These are phyloP conservation scores for Erpornis zantholeuca DNA, from an alignment of 2,113 vertebrate species.

Conservation along the genomic window DNA sequence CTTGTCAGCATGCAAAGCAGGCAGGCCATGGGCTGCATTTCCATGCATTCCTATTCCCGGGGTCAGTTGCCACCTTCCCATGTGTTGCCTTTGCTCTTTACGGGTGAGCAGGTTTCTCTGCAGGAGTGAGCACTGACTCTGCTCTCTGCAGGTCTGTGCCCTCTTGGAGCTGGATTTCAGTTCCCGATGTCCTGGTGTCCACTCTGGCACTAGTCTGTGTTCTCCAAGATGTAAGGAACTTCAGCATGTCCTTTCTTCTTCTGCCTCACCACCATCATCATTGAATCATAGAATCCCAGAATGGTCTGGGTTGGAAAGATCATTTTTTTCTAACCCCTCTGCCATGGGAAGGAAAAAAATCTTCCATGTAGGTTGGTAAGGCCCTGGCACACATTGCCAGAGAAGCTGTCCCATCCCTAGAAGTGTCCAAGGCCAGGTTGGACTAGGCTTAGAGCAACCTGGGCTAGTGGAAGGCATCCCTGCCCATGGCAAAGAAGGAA, in stretches of 20 bases:
- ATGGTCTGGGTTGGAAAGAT: not conserved
- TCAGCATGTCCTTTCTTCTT: not conserved
- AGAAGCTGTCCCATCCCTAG: not conserved
- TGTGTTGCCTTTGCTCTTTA: not conserved
- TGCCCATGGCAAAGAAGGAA: not conserved
- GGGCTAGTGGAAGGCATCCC: not conserved
- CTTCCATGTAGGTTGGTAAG: not conserved
- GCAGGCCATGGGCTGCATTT: not conserved
- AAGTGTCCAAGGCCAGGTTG: not conserved
- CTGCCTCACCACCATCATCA: not conserved
- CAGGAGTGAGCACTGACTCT: not conserved
- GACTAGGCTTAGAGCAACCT: not conserved
- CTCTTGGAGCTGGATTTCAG: not conserved
- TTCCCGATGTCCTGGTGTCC: not conserved
- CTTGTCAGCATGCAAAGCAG: slow-evolving; percentile 32
- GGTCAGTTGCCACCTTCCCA: fast-evolving
- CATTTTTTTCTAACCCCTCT: not conserved
- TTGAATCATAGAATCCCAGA: not conserved
- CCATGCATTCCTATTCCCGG: not conserved
- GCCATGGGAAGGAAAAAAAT: not conserved
- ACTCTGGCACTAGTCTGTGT: not conserved
- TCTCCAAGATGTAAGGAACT: not conserved
- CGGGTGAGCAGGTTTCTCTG: fast-evolving
- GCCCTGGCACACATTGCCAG: not conserved
- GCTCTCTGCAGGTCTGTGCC: not conserved